These are phyloP conservation scores for Poecilia picta DNA, from an alignment of 2,797 vertebrate genomes.

Conservation along the genomic window DNA sequence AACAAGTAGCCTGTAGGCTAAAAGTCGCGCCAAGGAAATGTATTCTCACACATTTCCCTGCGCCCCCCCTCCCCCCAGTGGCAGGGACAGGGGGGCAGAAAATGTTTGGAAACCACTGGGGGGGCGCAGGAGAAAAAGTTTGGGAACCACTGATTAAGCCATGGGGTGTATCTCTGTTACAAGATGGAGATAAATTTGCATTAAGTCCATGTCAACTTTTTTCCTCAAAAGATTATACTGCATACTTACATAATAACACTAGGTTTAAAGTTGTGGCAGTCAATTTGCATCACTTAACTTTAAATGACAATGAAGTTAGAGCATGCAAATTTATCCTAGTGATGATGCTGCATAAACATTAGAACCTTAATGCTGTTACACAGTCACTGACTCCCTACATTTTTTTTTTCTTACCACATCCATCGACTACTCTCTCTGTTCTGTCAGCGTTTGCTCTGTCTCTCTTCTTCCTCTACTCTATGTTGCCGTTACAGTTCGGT, in stretches of 20 bases:
- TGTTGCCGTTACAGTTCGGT: background rate
- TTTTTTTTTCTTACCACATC: background rate
- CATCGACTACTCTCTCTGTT: background rate
- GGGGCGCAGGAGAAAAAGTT: too few relatives aligned
- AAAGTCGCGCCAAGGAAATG: too few relatives aligned
- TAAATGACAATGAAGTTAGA: background rate
- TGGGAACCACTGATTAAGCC: too few relatives aligned
- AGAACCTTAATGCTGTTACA: background rate
- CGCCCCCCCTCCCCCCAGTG: too few relatives aligned
- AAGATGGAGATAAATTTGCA: background rate
- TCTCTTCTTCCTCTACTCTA: background rate
- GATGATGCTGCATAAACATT: background rate
- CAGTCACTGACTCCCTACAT: background rate
- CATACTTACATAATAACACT: background rate
- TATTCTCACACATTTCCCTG: too few relatives aligned
- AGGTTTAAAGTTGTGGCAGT: background rate
- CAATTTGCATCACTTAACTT: background rate
- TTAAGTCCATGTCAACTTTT: background rate
- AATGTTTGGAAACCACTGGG: too few relatives aligned
- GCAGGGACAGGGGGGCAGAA: too few relatives aligned
- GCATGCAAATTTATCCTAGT: background rate
- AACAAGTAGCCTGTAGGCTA: too few relatives aligned
- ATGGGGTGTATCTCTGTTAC: background rate
- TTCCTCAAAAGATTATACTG: background rate
- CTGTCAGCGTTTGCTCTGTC: background rate